phyloP scores from a whole-genome alignment of 2,888 invertebrate species.

The Ptychoptera contaminata region DNA sequence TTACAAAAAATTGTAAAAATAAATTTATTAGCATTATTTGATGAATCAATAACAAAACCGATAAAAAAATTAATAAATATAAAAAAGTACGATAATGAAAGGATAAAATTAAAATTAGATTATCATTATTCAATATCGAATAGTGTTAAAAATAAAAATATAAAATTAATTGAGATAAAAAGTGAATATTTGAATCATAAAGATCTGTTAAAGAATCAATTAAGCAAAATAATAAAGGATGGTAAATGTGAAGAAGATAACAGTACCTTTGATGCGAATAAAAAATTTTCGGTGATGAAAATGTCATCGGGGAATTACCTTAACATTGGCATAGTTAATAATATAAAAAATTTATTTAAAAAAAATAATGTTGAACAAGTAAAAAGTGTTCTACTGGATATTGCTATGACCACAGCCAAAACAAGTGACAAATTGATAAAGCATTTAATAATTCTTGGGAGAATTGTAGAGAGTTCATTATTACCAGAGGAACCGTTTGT shows the following conservation, averaged over 20 bases:
- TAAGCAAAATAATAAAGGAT: background rate
- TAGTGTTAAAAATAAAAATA: constrained; percentile 3
- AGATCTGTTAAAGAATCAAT: constrained; percentile 2
- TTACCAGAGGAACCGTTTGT: constrained; percentile 7
- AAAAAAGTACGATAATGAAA: background rate
- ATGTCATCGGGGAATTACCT: constrained; percentile 9
- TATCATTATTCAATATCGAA: background rate
- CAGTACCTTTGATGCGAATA: background rate
- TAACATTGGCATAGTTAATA: constrained; percentile 8
- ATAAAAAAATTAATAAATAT: constrained; percentile 5
- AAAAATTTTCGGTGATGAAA: constrained; percentile 3
- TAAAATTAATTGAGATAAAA: background rate
- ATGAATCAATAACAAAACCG: constrained; percentile 6
- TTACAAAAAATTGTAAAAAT: constrained; percentile 6
- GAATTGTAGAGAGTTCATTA: background rate
- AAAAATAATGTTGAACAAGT: background rate
- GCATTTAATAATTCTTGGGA: constrained; percentile 9
- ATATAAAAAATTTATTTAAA: background rate
- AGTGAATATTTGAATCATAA: constrained; percentile 3
- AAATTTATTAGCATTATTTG: constrained; percentile 6
- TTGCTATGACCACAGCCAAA: constrained; percentile 8
- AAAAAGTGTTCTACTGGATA: constrained; percentile 4
- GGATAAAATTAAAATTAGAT: constrained; percentile 2
- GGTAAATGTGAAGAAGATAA: background rate
- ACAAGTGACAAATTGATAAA: constrained; percentile 5